A percentile compares a stretch with the other conserved stretches of the same genome.
phyloP scores from a whole-genome alignment of 2,888 invertebrate species.

The Spicauda simplicius region DNA sequence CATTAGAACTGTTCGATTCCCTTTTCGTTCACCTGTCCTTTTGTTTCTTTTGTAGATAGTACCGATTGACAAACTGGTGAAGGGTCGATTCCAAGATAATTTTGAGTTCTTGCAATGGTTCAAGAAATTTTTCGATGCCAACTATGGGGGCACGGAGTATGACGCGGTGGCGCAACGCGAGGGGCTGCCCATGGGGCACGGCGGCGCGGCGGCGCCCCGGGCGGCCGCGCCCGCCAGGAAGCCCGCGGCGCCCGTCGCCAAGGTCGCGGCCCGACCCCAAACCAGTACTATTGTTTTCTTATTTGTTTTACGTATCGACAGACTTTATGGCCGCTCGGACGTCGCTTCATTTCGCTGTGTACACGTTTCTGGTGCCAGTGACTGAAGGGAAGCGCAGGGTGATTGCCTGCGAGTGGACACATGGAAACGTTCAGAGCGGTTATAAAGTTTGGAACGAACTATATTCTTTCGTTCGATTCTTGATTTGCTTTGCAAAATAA shows the following conservation, averaged over 20 bases:
- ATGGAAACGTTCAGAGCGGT: background rate
- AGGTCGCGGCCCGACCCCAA: constrained; percentile 87
- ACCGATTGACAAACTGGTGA: constrained; percentile 99
- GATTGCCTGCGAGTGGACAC: background rate
- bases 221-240: constrained; percentile 72
- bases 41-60: constrained; percentile 92
- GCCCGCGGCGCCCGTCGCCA: constrained; percentile 79
- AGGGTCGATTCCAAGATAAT: constrained; percentile 99
- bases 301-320: background rate
- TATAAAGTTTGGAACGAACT: background rate
- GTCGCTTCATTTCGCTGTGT: background rate
- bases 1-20: constrained; percentile 55
- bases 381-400: background rate
- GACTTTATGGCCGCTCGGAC: background rate
- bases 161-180: constrained; percentile 95
- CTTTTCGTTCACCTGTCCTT: constrained; percentile 66
- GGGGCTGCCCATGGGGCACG: constrained; percentile 91
- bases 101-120: constrained; percentile 99
- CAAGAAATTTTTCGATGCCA: constrained; percentile 99
- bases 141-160: constrained; percentile 99
- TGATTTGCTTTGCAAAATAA: constrained; percentile 12
- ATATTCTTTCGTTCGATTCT: constrained; percentile 5
- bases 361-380: background rate
- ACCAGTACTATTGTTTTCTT: constrained; percentile 79
- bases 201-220: constrained; percentile 86